phyloP scores from a whole-genome alignment of 2,888 invertebrate species.

The Tenthredo mesomela region DNA sequence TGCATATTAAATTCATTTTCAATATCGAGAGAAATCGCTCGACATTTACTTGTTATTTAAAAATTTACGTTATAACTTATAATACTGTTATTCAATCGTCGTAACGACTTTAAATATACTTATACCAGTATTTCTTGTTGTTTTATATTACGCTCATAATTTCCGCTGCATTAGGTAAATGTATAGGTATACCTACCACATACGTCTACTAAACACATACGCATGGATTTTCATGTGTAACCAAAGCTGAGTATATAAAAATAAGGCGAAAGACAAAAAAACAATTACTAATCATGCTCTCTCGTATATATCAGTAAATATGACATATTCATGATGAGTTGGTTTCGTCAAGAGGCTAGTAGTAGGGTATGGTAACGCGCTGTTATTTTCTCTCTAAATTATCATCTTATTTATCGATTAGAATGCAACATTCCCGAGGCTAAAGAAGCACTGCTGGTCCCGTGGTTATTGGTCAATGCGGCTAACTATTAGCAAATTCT shows the following conservation, averaged over 20 bases:
- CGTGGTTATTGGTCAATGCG: constrained; percentile 33
- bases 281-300: background rate
- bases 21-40: background rate
- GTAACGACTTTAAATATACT: background rate
- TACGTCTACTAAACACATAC: background rate
- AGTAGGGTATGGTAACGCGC: background rate
- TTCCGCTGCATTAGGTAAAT: background rate
- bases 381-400: constrained; percentile 20
- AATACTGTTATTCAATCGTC: constrained; percentile 9
- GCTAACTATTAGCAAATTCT: constrained; percentile 28
- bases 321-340: background rate
- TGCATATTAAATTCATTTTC: background rate
- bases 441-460: constrained; percentile 14
- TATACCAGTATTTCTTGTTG: background rate
- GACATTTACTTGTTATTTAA: background rate
- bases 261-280: background rate
- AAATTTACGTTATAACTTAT: constrained; percentile 2
- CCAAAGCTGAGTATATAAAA: background rate
- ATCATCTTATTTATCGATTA: constrained; percentile 14
- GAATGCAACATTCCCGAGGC: background rate
- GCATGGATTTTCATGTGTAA: background rate
- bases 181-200: too few species aligned
- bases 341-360: background rate
- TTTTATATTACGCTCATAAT: background rate
- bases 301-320: background rate